These are phyloP conservation scores for Semnornis frantzii DNA, from an alignment of 2,113 vertebrate genomes.

Conservation along the genomic window DNA sequence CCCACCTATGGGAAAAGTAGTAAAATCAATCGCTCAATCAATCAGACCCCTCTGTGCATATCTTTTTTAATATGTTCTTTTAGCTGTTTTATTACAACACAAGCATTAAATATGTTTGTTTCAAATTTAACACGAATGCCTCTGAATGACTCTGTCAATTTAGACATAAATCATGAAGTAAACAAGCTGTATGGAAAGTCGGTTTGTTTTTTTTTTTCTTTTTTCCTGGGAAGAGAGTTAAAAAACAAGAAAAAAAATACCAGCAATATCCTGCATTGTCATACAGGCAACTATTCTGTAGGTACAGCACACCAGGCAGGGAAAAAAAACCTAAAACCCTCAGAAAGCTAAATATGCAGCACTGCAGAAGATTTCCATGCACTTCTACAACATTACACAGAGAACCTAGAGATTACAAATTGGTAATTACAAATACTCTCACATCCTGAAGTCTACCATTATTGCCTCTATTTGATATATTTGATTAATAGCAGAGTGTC, in stretches of 20 bases:
- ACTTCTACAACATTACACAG: background rate
- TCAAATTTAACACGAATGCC: constrained; percentile 62
- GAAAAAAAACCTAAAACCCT: background rate
- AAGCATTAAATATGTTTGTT: constrained; percentile 68
- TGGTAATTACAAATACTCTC: background rate
- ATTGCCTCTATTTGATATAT: background rate
- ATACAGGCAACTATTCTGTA: background rate
- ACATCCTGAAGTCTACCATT: background rate
- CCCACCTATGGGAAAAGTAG: constrained; percentile 62
- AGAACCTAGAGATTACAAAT: background rate
- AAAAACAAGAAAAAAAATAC: background rate
- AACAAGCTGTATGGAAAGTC: constrained; percentile 46
- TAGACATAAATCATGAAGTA: constrained; percentile 59
- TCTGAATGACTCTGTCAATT: constrained; percentile 55
- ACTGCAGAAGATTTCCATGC: background rate
- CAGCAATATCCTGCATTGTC: background rate
- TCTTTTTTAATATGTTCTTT: constrained; percentile 66
- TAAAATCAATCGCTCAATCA: constrained; percentile 68
- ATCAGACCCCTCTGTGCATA: constrained; percentile 60
- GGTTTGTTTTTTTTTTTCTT: background rate
- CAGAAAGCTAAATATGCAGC: background rate
- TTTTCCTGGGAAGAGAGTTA: background rate
- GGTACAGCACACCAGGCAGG: background rate
- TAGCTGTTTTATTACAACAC: constrained; percentile 66
- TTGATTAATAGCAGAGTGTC: background rate